Evolutionary conservation across 2,797 vertebrate genomes (phyloP), one percentile per base, ranked within the genome.

Genomic region (Podarcis lilfordi): DNA sequence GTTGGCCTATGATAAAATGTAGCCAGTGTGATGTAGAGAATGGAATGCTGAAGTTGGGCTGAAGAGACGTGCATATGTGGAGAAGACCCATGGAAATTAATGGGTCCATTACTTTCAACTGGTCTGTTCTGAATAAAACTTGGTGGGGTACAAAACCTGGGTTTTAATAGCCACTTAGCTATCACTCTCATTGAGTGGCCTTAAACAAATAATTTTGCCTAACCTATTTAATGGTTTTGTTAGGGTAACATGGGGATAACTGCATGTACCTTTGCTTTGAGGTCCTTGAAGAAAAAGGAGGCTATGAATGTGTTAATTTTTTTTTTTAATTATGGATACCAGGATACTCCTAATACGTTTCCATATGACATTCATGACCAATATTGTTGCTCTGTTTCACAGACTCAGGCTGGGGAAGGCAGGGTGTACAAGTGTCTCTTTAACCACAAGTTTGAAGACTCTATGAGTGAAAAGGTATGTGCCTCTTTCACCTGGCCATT

Each of bases 371-470:
- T 71, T 17, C 32, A 13, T 29, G 25, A 87, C 35, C 82, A 79
- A 80, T 89, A 61, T 87, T 29, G 40, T 17, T 94, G 7, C 93
- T 96, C 75, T 89, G 13, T 94, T 92, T 92, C 95, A 68, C 94
- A 99, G 99, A 98, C 97, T 1, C 97, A 98, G 90, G 99, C 98
- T 50, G 99, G 99, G 27, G 99, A 99, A 95, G 99, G 99, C 35
- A 94, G 98, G 88, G 98, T 99, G 10, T 99, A 99, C 97, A 99
- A 99, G 95, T 99, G 99, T 96, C 98, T 99, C 82, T 99, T 99
- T 92, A 99, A 99, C 94, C 99, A 99, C 96, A 99, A 99, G 95
- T 99, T 99, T 97, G 99, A 99, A 96, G 99, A 99, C 85, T 98
- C 98, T 8, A 99, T 99, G 98, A 98, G 98, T 91, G 98, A 98